phyloP scores from a whole-genome alignment of 2,113 vertebrate genomes.

The Ellobius talpinus region DNA sequence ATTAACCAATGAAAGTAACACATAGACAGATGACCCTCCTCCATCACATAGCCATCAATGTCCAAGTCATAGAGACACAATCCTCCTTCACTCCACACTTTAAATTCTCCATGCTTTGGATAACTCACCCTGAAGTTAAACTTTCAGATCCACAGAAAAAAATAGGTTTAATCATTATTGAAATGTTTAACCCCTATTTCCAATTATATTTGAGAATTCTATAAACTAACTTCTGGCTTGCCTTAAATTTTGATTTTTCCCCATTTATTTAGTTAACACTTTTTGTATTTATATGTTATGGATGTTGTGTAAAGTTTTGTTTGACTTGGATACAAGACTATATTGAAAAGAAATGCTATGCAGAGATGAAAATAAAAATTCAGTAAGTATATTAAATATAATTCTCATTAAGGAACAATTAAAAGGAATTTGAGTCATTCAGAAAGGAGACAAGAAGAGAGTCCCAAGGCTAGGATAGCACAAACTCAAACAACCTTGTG shows the following conservation, averaged over 20 bases:
- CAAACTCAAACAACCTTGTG: not conserved
- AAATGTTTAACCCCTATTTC: not conserved
- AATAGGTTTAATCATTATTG: not conserved
- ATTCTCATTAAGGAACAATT: not conserved
- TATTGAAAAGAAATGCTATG: not conserved
- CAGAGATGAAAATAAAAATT: not conserved
- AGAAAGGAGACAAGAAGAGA: fast-evolving
- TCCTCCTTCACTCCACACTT: not conserved
- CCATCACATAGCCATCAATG: fast-evolving
- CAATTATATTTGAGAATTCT: not conserved
- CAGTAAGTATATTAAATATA: not conserved
- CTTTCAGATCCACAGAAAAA: not conserved
- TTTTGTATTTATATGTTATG: not conserved
- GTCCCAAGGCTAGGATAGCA: fast-evolving
- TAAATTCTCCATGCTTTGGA: fast-evolving
- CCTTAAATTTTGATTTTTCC: not conserved
- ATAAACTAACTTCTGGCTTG: not conserved
- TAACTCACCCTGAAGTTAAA: not conserved
- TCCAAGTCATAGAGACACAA: not conserved
- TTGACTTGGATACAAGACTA: not conserved
- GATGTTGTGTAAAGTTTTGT: not conserved
- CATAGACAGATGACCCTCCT: no score
- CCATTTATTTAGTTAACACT: not conserved
- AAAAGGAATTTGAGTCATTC: not conserved
- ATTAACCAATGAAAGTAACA: no score